Base-by-base conservation (phyloP, 2,888 invertebrate species). In the Drosophila pseudotalamancana region DNA sequence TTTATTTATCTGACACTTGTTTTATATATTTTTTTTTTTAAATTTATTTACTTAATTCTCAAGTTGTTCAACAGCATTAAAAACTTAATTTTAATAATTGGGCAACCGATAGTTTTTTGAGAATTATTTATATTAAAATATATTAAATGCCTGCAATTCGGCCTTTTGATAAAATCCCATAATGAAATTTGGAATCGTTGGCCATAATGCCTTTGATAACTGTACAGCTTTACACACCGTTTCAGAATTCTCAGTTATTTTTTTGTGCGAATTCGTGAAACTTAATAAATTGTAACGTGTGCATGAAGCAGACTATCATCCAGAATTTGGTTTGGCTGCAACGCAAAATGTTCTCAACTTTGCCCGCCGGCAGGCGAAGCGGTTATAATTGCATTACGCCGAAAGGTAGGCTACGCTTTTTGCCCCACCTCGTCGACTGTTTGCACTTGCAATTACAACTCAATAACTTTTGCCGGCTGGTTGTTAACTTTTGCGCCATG, bases 381-480 rank as follows among this genome's bases (percentile, higher is more conserved):
- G 64, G 82, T 82, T 77, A 80, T 86, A 83, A 83, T 86, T 86
- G 84, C 81, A 86, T 80, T 80, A 84, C 73, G 71, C 76, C 72
- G 59, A 71, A 78, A 78, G 84, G 86, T 86, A 57, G 79, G 61
- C 63, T 66, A 61, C 43, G 45, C 40, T 72, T 77, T 74, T 71
- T 65, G 43, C 43, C 27, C 25, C 35, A 25, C 37, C 31, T 32
- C 59, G 55, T 55, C 23, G 55, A 64, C 59, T 77, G 69, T 77
- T 84, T 84, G 72, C 72, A 54, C 63, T 82, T 59, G 81, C 84
- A 86, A 86, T 84, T 87, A 80, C 81, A 87, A 84, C 84, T 84
- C 84, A 87, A 84, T 84, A 84, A 86, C 80, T 86, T 86, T 76
- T 54, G 56, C 79, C 61, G 59, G 66, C 55, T 55, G 69, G 51